phyloP scores from a whole-genome alignment of 2,888 invertebrate species.

The Drosophila mayaguana region DNA sequence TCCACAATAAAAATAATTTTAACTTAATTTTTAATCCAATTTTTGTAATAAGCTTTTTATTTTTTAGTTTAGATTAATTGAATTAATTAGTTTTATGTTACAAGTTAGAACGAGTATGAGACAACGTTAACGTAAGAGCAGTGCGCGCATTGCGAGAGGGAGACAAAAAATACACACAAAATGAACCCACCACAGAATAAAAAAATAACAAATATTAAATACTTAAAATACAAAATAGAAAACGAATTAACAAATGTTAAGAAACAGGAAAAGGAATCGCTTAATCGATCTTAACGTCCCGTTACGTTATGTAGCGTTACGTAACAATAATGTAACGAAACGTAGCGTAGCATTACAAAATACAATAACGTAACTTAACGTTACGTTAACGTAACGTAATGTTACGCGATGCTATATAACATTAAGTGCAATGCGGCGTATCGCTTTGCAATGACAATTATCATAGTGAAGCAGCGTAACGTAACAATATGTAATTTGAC shows the following conservation, averaged over 20 bases:
- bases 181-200: constrained; percentile 74
- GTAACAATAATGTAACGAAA: not conserved
- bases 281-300: constrained; percentile 47
- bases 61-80: constrained; percentile 46
- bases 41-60: constrained; percentile 27
- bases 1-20: constrained; percentile 1
- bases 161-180: constrained; percentile 59
- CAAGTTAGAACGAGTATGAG: constrained; percentile 24
- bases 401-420: not conserved
- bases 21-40: constrained; percentile 7
- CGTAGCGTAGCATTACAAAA: too few species aligned
- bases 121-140: constrained; percentile 17
- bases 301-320: not conserved
- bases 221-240: constrained; percentile 15
- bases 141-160: constrained; percentile 31
- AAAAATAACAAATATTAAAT: constrained; percentile 24
- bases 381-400: not conserved
- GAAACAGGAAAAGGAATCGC: constrained; percentile 36
- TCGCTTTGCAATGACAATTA: too few species aligned
- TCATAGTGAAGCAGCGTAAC: not conserved
- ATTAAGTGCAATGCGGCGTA: not conserved
- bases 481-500: not conserved
- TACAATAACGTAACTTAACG: not conserved
- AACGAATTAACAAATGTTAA: constrained; percentile 15
- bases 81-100: constrained; percentile 54